Percentiles rank a stretch among this genome's conserved stretches.
Evolutionary conservation across 2,888 invertebrate genomes (phyloP).

Genomic region (Lithophane semibrunnea): DNA sequence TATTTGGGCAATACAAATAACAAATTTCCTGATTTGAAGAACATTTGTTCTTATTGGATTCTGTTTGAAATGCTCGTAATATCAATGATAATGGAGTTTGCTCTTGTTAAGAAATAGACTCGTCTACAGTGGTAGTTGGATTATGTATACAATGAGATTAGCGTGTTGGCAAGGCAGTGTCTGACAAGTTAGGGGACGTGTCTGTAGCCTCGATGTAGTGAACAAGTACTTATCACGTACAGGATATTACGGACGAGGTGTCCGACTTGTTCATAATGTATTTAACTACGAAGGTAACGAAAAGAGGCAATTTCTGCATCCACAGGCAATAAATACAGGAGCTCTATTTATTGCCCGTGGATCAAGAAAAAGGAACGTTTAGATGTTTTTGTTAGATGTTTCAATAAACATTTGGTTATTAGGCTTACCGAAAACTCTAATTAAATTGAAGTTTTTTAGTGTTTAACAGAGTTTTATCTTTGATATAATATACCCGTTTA

Average conservation of each 20-base stretch:
- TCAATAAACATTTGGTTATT: slow-evolving; percentile 26
- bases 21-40: too few species aligned
- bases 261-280: slow-evolving; percentile 23
- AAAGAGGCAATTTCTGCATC: not conserved
- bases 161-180: slow-evolving; percentile 55
- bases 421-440: slow-evolving; percentile 14
- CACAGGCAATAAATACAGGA: too few species aligned
- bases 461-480: slow-evolving; percentile 4
- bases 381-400: not conserved
- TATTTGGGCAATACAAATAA: slow-evolving; percentile 50
- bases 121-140: slow-evolving; percentile 42
- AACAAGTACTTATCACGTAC: slow-evolving; percentile 52
- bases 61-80: slow-evolving; percentile 19
- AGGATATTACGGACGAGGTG: slow-evolving; percentile 31
- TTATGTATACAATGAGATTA: slow-evolving; percentile 62
- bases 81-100: slow-evolving; percentile 33
- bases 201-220: slow-evolving; percentile 48
- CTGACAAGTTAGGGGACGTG: slow-evolving; percentile 52
- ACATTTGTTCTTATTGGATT: slow-evolving; percentile 37
- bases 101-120: slow-evolving; percentile 22
- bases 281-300: slow-evolving; percentile 8
- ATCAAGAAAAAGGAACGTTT: not conserved
- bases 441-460: slow-evolving; percentile 17
- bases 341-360: slow-evolving; percentile 14
- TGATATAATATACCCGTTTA: not conserved